These are phyloP conservation scores for Drosophila nigritarsus DNA, from an alignment of 2,888 invertebrate genomes.

Conservation along the genomic window DNA sequence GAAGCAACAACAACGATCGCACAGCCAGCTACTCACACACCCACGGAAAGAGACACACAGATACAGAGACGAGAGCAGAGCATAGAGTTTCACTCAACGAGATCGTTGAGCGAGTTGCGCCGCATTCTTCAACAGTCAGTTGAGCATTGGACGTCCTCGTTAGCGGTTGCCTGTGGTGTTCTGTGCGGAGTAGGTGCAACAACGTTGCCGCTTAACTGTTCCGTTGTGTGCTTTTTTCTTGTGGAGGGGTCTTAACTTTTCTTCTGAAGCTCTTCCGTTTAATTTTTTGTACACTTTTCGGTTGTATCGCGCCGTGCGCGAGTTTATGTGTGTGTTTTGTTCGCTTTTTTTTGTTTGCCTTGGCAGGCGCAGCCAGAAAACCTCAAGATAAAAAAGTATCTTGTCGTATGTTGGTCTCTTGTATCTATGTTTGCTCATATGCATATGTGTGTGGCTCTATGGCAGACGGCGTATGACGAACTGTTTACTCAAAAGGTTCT, in stretches of 20 bases:
- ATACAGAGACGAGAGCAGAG: constrained; percentile 14
- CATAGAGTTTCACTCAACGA: constrained; percentile 72
- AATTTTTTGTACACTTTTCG: constrained; percentile 30
- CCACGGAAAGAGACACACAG: constrained; percentile 1
- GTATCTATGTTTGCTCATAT: constrained; percentile 22
- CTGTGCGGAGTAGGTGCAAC: constrained; percentile 57
- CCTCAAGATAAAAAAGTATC: constrained; percentile 71
- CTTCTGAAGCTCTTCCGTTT: constrained; percentile 55
- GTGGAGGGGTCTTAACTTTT: constrained; percentile 68
- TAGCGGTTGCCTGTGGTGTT: constrained; percentile 79
- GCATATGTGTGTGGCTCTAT: constrained; percentile 28
- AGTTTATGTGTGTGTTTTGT: constrained; percentile 4
- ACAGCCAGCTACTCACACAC: constrained; percentile 32
- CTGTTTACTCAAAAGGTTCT: constrained; percentile 75
- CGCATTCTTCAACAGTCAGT: constrained; percentile 76
- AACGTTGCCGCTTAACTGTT: constrained; percentile 16
- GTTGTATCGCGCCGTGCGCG: constrained; percentile 13
- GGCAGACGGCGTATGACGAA: constrained; percentile 40
- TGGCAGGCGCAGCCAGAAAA: constrained; percentile 46
- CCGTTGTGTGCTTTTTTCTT: constrained; percentile 16
- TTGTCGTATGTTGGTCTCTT: constrained; percentile 32
- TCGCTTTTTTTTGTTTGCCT: constrained; percentile 28
- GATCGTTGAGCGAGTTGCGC: constrained; percentile 44
- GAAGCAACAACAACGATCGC: constrained; percentile 28
- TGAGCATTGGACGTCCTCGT: constrained; percentile 83